Evolutionary conservation across 2,113 vertebrate genomes (phyloP).

Genomic region (Coreoperca whiteheadi): DNA sequence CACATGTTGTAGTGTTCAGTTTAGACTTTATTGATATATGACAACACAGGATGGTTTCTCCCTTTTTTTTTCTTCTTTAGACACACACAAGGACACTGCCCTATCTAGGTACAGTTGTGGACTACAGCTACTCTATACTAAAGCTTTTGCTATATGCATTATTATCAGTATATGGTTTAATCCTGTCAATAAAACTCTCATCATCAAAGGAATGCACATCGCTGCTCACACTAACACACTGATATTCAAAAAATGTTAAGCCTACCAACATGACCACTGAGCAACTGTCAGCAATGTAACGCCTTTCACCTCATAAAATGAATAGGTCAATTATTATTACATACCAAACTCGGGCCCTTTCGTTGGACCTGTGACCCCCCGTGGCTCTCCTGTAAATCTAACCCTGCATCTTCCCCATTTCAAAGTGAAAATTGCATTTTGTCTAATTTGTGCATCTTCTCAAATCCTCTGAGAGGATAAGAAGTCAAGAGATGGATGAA

Average conservation of each 20-base stretch:
- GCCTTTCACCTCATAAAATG: slow-evolving; percentile 5
- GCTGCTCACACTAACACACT: not conserved
- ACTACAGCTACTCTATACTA: not conserved
- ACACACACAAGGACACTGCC: not conserved
- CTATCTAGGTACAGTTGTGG: not conserved
- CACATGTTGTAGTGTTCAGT: not conserved
- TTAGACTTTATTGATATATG: not conserved
- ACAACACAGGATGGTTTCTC: not conserved
- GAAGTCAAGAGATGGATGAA: slow-evolving; percentile 48
- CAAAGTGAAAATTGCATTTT: slow-evolving; percentile 59
- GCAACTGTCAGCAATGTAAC: not conserved
- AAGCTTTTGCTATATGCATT: not conserved
- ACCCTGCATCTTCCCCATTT: slow-evolving; percentile 20
- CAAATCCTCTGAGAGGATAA: slow-evolving; percentile 49
- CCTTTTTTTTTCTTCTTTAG: not conserved
- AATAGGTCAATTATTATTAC: slow-evolving; percentile 5
- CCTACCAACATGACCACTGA: not conserved
- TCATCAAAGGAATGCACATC: not conserved
- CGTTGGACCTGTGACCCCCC: not conserved
- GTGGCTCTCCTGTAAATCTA: slow-evolving; percentile 13
- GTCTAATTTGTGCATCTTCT: slow-evolving; percentile 59
- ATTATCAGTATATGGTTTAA: not conserved
- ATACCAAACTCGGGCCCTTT: slow-evolving; percentile 17
- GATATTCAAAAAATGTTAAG: not conserved
- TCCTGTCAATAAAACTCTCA: not conserved